Conservation (phyloP, 2,113 vertebrate species). For the Saiga tatarica region DNA sequence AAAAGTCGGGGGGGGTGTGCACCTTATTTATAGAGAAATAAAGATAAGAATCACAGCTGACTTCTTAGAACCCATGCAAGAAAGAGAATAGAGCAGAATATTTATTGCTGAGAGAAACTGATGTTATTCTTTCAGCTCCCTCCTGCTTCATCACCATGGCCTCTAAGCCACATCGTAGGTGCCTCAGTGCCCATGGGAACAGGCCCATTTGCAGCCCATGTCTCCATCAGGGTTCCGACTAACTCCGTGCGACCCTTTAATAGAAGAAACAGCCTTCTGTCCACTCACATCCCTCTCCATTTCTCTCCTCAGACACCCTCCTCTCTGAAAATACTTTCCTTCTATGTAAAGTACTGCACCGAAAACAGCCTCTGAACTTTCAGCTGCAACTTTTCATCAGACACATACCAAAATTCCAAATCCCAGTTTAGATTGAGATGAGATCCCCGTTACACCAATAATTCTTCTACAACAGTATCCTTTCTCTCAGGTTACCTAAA, state of each 20-base stretch:
- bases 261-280: not conserved
- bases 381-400: not conserved
- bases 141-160: not conserved
- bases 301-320: not conserved
- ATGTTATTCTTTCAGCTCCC: not conserved
- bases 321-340: not conserved
- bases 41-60: not conserved
- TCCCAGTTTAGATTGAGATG: not conserved
- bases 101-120: not conserved
- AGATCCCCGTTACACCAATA: not conserved
- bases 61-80: not conserved
- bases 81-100: not conserved
- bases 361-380: not conserved
- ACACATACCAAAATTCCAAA: not conserved
- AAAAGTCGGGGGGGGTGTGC: not conserved
- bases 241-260: not conserved
- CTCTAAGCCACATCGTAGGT: not conserved
- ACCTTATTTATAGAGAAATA: not conserved
- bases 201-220: not conserved
- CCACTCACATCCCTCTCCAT: not conserved
- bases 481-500: not conserved
- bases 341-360: not conserved
- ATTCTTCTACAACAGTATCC: not conserved
- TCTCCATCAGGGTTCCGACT: not conserved
- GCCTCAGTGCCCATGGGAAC: not conserved